Evolutionary conservation across 2,797 vertebrate species (phyloP), one percentile per base, ranked within the genome.

Genomic region (Varecia variegata): DNA sequence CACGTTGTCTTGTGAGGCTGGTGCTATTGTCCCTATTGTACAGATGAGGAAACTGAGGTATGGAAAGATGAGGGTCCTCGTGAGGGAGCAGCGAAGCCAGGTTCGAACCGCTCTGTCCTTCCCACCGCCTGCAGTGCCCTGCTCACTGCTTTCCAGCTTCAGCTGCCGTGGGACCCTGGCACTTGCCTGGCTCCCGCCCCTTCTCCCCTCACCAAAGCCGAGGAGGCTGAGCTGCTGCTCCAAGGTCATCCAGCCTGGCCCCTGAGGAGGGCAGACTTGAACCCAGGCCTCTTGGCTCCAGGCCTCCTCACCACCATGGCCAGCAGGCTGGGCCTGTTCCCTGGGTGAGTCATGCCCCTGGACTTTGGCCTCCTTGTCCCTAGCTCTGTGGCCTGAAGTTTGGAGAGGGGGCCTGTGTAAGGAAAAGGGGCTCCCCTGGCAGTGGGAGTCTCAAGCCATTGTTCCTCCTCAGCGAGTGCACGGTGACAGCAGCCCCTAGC

Each of bases 331-430:
- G 95, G 97, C 88, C 94, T 96, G 94, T 97, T 98, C 95, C 93
- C 96, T 71, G 81, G 70, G 91, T 98, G 97, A 98, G 97, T 97
- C 97, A 98, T 97, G 91, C 38, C 87, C 91, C 94, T 94, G 96
- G 96, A 97, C 95, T 97, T 97, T 95, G 92, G 92, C 97, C 94
- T 97, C 71, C 95, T 97, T 97, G 90, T 97, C 96, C 71, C 87
- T n/a, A 76, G 94, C 90, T 97, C 88, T 97, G 74, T 96, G 95
- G 93, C 94, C 95, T 97, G 77, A 77, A 97, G 74, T 96, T 96
- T 87, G 79, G 92, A 95, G 90, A 94, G 92, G 93, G 89, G 92
- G 52, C 68, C 73, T 93, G 94, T 93, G 52, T 87, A 60, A 96
- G 89, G 77, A 91, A 95, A 56, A 83, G 77, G 80, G 91, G 60